These are phyloP conservation scores for Nemopilema nomurai DNA, from an alignment of 30 jellyfish, hydroid and myxozoan species.

Conservation along the genomic window DNA sequence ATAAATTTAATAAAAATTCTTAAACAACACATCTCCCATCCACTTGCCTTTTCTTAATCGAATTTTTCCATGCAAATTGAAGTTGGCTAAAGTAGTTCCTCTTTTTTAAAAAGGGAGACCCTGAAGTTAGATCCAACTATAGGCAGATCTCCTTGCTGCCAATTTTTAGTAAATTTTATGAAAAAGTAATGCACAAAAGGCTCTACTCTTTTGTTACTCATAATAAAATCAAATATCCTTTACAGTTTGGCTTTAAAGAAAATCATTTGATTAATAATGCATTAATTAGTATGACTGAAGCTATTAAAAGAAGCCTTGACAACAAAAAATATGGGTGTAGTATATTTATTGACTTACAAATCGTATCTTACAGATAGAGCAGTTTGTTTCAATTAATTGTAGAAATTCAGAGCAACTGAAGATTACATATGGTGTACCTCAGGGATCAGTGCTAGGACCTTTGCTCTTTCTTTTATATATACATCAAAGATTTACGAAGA, in stretches of 20 bases:
- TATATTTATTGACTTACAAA: conserved; percentile 25
- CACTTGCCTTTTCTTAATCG: conserved; percentile 1
- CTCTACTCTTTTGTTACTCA: conserved; percentile 25
- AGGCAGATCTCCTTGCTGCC: conserved; percentile 32
- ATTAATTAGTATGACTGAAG: conserved; percentile 6
- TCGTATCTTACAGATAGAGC: conserved; percentile 29
- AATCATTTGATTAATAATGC: conserved; percentile 26
- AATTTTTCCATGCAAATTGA: conserved; percentile 11
- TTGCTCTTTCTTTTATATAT: background rate
- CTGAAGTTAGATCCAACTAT: conserved; percentile 21
- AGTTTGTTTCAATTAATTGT: conserved; percentile 12
- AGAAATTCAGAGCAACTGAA: conserved; percentile 14
- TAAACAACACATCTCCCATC: conserved; percentile 30
- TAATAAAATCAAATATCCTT: conserved; percentile 12
- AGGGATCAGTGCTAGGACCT: conserved; percentile 15
- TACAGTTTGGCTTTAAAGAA: conserved; percentile 32
- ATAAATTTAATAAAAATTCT: conserved; percentile 10
- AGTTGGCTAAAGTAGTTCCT: conserved; percentile 24
- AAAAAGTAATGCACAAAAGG: conserved; percentile 32
- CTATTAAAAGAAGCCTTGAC: conserved; percentile 17
- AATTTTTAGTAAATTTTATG: conserved; percentile 22
- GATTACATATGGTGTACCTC: conserved; percentile 39
- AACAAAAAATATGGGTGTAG: conserved; percentile 21
- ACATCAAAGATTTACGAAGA: conserved; percentile 48
- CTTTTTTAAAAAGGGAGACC: conserved; percentile 24